Base-by-base conservation (phyloP, 2,797 vertebrate genomes). In the Threskiornis aethiopicus region DNA sequence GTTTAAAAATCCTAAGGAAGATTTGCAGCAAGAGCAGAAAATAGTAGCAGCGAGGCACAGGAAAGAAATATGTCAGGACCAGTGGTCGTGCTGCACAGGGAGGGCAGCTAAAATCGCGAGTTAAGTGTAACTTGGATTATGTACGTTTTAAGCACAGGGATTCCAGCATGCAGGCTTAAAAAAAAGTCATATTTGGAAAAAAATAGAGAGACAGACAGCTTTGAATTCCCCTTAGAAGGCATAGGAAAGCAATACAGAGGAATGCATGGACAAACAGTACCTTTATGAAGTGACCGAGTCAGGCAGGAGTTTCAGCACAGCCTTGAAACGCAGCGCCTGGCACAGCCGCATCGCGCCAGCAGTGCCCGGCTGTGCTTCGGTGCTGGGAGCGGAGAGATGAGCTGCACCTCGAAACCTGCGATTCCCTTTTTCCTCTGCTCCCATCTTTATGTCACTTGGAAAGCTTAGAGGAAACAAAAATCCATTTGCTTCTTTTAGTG, bases 1-100 rank as follows among this genome's bases (percentile, higher is more conserved):
- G 21, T 84, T 91, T 93, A 72, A 88, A 79, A 94, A 61, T 69
- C 22, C 49, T 25, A 17, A 59, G 52, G 37, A 93, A 87, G n/a
- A 49, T 75, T 65, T 85, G 11, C 52, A 75, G 39, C 47, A 78
- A 73, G 44, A 64, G 13, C 67, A 83, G 71, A 80, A 67, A 85
- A 39, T 3, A 35, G 16, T 84, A 73, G 41, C 31, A 79, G 31
- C 4, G 5, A 90, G 69, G 29, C 20, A 44, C 26, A 76, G 52
- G 47, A 82, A 79, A 92, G 46, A 69, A 84, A 24, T 44, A 18
- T 1, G 1, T 22, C 62, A 83, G 78, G 46, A 54, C 13, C 41
- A 42, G 49, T 4, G n/a, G 13, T 31, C 3, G 1, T 5, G 11
- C 39, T 83, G 59, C 51, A 29, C 13, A 42, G 42, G 62, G 24